Conservation (phyloP, 2,113 vertebrate species). For the Gorsachius goisagi region DNA sequence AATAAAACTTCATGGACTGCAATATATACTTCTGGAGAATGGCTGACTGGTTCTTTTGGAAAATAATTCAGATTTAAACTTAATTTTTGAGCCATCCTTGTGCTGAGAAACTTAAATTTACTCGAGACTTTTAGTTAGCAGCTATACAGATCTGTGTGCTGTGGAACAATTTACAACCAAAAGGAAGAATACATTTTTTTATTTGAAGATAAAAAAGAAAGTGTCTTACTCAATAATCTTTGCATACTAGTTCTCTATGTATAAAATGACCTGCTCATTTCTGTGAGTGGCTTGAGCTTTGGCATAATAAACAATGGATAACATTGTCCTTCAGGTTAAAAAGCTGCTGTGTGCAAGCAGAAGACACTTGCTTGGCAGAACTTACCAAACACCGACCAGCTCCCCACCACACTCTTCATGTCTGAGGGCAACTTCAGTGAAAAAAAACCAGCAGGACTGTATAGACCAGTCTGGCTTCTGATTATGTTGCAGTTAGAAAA, state of each 20-base stretch:
- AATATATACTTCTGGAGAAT: neutral
- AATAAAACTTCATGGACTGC: neutral
- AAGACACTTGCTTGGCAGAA: neutral
- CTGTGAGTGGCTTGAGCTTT: neutral
- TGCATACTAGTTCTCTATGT: neutral
- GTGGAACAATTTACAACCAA: neutral
- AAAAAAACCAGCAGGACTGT: neutral
- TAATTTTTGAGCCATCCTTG: neutral
- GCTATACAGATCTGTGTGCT: neutral
- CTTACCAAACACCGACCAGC: neutral
- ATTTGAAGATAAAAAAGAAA: neutral
- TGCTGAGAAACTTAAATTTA: neutral
- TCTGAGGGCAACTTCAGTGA: neutral
- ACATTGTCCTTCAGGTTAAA: neutral
- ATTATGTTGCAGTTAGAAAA: conserved; percentile 28
- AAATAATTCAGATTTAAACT: neutral
- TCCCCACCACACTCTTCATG: neutral
- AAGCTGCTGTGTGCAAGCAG: neutral
- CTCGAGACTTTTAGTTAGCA: neutral
- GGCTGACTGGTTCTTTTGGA: neutral
- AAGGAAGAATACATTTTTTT: neutral
- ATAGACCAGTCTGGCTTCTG: conserved; percentile 12
- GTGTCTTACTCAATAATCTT: neutral
- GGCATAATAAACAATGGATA: neutral
- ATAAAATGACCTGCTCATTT: neutral